Conservation (phyloP, 2,888 invertebrate species). For the Bimastos eiseni region DNA sequence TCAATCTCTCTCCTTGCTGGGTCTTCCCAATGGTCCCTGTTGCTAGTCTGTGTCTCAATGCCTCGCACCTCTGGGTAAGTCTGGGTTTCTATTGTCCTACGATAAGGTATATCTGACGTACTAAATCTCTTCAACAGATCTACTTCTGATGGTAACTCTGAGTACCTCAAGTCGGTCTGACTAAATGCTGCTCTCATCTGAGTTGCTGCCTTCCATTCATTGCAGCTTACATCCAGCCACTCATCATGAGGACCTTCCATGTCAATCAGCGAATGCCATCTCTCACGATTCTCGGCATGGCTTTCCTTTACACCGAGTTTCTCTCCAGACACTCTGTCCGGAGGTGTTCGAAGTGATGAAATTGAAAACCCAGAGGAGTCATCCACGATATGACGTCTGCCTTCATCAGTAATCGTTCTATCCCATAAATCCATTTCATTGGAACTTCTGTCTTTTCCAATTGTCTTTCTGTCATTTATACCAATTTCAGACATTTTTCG, state of each 20-base stretch:
- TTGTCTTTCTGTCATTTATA: neutral
- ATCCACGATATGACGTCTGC: neutral
- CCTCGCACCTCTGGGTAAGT: slow-evolving; percentile 42
- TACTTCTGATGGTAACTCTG: neutral
- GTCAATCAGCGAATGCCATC: neutral
- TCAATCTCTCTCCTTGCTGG: neutral
- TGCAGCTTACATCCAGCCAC: neutral
- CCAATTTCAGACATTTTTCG: neutral
- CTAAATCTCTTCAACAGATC: neutral
- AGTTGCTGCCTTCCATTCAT: neutral
- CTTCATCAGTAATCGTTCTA: neutral
- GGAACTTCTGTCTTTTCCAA: neutral
- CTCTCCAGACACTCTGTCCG: neutral
- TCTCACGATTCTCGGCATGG: neutral
- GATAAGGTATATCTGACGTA: slow-evolving; percentile 1
- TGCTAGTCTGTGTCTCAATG: slow-evolving; percentile 43
- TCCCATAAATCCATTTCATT: neutral
- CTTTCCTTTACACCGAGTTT: neutral
- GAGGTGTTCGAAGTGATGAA: neutral
- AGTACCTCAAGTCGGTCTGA: slow-evolving; percentile 13
- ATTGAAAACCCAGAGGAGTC: neutral
- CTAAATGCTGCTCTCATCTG: neutral
- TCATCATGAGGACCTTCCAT: neutral
- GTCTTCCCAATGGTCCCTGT: neutral
- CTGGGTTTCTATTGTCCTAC: slow-evolving; percentile 43